Evolutionary conservation across 1,140 invertebrate species (phyloP), one percentile per base, ranked within the genome.

Genomic region (Bacillus rossius): DNA sequence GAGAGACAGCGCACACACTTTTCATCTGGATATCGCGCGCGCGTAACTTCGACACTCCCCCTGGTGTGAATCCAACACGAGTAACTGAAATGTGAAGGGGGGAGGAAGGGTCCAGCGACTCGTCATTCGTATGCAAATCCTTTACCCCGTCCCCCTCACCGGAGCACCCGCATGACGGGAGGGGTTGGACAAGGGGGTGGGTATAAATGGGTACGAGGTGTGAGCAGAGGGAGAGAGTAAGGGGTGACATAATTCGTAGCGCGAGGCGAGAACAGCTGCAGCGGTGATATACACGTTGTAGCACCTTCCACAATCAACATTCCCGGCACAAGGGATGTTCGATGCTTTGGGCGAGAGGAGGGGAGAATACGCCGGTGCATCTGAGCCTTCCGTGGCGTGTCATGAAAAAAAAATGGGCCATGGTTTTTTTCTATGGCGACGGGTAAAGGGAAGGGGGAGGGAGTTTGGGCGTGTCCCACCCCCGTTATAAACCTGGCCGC

Each of bases 41-140:
- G 48, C 13, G 16, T 23, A 14, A n/a, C 29, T 50, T 29, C 17
- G 16, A 16, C 16, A 19, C 17, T 20, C 8, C 48, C 37, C 25
- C 25, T 25, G 16, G 48, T n/a, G 7, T 26, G 48, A 29, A 34
- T 29, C 25, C 23, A 50, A 16, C 25, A 48, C 10, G 20, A 20
- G 47, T 7, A 8, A 16, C 17, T n/a, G n/a, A n/a, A n/a, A n/a
- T n/a, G n/a, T n/a, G 48, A 23, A 7, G 23, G 13, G 2, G 48
- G 48, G 23, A 19, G 22, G 48, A 3, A 4, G 48, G n/a, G 14
- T 29, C 14, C 19, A 10, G 23, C 37, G 37, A 50, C 16, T 50
- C 48, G 13, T 50, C 48, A 50, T 50, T 50, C 48, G 37, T 50
- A 50, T 50, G 48, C 25, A 50, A 50, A 50, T 50, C 23, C 20